phyloP scores from a whole-genome alignment of 2,888 invertebrate species.

The Rhagonycha lutea region DNA sequence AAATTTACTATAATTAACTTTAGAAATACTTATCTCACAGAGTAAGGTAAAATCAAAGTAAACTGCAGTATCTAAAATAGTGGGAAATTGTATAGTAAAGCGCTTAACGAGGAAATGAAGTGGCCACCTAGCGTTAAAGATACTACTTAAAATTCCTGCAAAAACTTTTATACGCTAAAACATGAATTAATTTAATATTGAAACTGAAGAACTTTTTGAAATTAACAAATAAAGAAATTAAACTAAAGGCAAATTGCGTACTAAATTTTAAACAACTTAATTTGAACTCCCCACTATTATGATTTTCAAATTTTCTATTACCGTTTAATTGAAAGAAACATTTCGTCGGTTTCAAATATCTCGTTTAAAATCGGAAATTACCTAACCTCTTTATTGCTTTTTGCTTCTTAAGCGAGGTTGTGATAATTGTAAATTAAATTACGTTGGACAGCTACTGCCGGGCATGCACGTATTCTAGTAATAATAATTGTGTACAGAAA shows the following conservation, averaged over 20 bases:
- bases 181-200: neutral
- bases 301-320: neutral
- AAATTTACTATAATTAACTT: slow-evolving; percentile 17
- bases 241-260: neutral
- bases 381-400: neutral
- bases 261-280: neutral
- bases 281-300: neutral
- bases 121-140: slow-evolving; percentile 35
- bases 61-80: slow-evolving; percentile 24
- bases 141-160: slow-evolving; percentile 8
- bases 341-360: neutral
- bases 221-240: neutral
- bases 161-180: neutral
- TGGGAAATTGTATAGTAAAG: slow-evolving; percentile 40
- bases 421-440: slow-evolving; percentile 36
- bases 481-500: slow-evolving; percentile 38
- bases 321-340: neutral
- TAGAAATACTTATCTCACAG: slow-evolving; percentile 9
- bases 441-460: slow-evolving; percentile 31
- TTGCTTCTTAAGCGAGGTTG: neutral
- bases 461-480: slow-evolving; percentile 36
- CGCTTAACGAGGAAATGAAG: slow-evolving; percentile 40
- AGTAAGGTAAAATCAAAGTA: slow-evolving; percentile 17
- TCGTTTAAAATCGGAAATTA: neutral
- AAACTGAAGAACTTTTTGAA: neutral